Evolutionary conservation across 2,113 vertebrate species (phyloP), one percentile per base, ranked within the genome.

Genomic region (Candoia aspera): DNA sequence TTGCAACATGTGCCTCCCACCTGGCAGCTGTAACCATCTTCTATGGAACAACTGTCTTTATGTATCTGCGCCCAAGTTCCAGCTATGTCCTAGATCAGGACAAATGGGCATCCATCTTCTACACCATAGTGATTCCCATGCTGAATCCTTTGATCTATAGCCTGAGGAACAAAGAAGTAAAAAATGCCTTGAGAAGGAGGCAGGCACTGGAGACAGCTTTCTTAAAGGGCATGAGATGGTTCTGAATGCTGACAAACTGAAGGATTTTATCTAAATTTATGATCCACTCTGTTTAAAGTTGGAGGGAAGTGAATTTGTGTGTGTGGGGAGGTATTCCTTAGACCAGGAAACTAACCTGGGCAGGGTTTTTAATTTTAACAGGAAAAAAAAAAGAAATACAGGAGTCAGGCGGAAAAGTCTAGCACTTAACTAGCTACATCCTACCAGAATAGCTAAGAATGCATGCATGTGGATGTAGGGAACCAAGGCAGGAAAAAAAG

Each of bases 1-100:
- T 95, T 91, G 95, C 91, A 33, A 95, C 94, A 0, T 94, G 94
- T 8, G 86, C 93, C 54, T 96, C 95, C 12, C 95, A 95, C 33
- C 54, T 96, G 90, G 55, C 88, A 59, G 92, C 92, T 0, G 94
- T 94, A 37, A 94, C 85, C 42, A 88, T 92, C 42, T 94, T 92
- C 62, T 90, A 88, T n/a, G 89, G 93, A 58, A 94, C 79, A 6
- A 57, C 73, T 5, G 49, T 84, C 26, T 93, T 90, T 46, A 93
- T 92, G 88, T 94, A 94, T 13, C 26, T 88, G 21, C 53, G 85
- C 9, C 91, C 88, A 21, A 90, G 88, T 24, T 92, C 91, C 6
- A 88, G 23, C 86, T 94, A 90, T 6, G 87, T 88, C 58, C 53
- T 92, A 55, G 58, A 90, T 26, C 91, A 92, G 79, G 91, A 94